Conservation (phyloP, 2,888 invertebrate genomes). For the Halictus ligatus region DNA sequence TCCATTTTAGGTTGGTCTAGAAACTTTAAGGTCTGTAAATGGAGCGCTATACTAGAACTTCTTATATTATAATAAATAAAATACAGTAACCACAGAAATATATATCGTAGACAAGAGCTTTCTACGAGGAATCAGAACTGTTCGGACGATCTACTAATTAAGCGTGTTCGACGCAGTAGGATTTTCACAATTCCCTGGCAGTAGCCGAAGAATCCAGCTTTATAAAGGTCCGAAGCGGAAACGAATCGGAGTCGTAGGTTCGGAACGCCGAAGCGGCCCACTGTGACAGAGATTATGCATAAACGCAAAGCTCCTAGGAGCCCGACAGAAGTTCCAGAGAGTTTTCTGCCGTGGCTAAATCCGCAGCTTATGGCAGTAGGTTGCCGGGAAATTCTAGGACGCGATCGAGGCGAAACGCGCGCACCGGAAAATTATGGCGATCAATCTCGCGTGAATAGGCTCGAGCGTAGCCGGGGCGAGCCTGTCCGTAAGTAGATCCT, state of each 20-base stretch:
- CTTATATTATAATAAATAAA: no score
- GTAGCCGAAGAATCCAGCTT: not conserved
- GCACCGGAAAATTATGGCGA: constrained; percentile 47
- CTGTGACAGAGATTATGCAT: not conserved
- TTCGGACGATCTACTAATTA: not conserved
- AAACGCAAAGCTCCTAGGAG: not conserved
- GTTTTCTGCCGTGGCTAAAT: not conserved
- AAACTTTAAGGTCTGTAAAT: no score
- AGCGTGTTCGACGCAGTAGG: not conserved
- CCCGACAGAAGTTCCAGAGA: not conserved
- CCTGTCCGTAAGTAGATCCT: not conserved
- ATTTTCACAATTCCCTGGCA: not conserved
- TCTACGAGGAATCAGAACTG: no score
- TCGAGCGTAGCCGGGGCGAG: not conserved
- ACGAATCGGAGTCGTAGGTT: constrained; percentile 1
- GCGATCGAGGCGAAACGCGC: not conserved
- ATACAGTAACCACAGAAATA: no score
- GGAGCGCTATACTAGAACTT: no score
- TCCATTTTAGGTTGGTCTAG: no score
- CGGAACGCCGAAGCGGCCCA: not conserved
- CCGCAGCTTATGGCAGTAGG: constrained; percentile 7
- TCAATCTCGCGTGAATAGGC: constrained; percentile 47
- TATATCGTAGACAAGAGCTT: no score
- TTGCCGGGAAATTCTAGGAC: constrained; percentile 24
- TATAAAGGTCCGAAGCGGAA: not conserved